Conservation (phyloP, 2,888 invertebrate genomes). For the Erynnis tages region DNA sequence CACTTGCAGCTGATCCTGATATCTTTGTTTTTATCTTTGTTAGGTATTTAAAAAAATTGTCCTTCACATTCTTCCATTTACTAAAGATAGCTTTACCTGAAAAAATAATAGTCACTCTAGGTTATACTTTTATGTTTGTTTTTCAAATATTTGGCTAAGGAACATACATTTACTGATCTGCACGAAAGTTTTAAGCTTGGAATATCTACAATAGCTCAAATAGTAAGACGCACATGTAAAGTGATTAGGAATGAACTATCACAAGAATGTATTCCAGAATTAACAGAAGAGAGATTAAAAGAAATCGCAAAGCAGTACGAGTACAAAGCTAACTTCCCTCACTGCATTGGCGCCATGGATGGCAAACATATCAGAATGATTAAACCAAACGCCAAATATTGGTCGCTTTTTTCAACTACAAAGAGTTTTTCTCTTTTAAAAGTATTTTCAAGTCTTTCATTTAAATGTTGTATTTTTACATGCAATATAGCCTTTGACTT, state of each 20-base stretch:
- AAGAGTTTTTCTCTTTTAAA: conserved; percentile 27
- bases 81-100: conserved; percentile 13
- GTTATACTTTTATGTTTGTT: too few species aligned
- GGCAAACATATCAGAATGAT: conserved; percentile 36
- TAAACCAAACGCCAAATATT: conserved; percentile 32
- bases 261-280: too few species aligned
- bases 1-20: conserved; percentile 14
- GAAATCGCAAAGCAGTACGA: conserved; percentile 17
- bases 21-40: background rate
- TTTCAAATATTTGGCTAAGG: too few species aligned
- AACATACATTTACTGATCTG: too few species aligned
- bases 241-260: too few species aligned
- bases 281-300: conserved; percentile 24
- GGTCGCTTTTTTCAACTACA: conserved; percentile 33
- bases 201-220: too few species aligned
- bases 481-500: conserved; percentile 16
- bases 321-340: conserved; percentile 31
- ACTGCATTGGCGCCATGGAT: conserved; percentile 33
- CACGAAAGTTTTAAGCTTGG: too few species aligned
- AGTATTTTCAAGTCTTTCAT: background rate
- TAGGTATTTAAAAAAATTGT: background rate
- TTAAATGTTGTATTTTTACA: background rate
- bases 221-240: too few species aligned
- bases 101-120: too few species aligned
- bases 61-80: conserved; percentile 13